Base-by-base conservation (phyloP, 1,140 invertebrate species). In the Odontomachus brunneus region DNA sequence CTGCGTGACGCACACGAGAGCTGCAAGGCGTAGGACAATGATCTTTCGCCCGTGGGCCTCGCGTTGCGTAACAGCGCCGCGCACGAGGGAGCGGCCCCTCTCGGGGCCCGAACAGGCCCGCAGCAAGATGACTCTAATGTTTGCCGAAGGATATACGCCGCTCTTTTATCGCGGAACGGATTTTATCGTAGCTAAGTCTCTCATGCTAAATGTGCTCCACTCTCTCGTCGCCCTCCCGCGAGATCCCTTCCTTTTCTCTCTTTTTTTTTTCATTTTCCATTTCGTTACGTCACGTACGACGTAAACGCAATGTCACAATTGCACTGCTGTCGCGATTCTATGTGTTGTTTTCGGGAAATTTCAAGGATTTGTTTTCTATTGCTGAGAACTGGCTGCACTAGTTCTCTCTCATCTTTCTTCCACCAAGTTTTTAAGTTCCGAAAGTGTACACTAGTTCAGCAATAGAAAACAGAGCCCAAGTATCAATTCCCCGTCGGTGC, bases 121-220 rank as follows among this genome's bases (percentile, higher is more conserved):
- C 57, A 71, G 65, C 84, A 51, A 81, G 88, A 90, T 90, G 87
- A 88, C 84, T 90, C 87, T 88, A 89, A 89, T 89, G 84, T 90
- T 87, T 84, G 80, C 73, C 84, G 55, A 84, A 82, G 82, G 66
- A 85, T 86, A 82, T 7, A 38, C 71, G 24, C n/a, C 38, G 38
- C 9, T 44, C 38, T 82, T 17, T 74, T 84, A 53, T 67, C 24
- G 78, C 57, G 69, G 49, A 22, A 87, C 72, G 17, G 82, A 88
- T 87, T 72, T 83, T 85, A 66, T 84, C 57, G 49, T 38, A 26
- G 59, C 83, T 86, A 69, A 29, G 57, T 69, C 22, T n/a, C n/a
- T 22, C 38, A 66, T 9, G 17, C 5, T 51, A n/a, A 0, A 76
- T 55, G 17, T n/a, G 19, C 26, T 14, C n/a, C 53, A n/a, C n/a